Evolutionary conservation across 2,113 vertebrate genomes (phyloP).

Genomic region (Nerophis lumbriciformis): DNA sequence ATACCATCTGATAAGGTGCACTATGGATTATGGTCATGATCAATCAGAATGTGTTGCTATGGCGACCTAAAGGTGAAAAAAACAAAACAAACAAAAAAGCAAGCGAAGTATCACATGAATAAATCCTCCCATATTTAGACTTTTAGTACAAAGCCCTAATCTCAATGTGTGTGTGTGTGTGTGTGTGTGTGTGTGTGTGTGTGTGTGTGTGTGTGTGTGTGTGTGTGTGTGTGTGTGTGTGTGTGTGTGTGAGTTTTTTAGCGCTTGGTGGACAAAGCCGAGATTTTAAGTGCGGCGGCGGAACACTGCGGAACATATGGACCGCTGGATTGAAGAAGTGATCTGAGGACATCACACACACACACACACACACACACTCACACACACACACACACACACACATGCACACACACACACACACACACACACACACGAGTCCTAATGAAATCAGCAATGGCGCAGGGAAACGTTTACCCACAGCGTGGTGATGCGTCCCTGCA

Average conservation of each 20-base stretch:
- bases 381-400: constrained; percentile 2
- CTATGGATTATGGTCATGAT: no score
- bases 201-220: no score
- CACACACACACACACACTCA: constrained; percentile 34
- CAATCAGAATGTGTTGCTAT: constrained; percentile 14
- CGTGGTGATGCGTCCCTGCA: constrained; percentile 28
- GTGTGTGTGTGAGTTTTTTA: constrained; percentile 38
- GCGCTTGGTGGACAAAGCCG: constrained; percentile 53
- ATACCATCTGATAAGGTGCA: no score
- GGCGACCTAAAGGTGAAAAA: constrained; percentile 24
- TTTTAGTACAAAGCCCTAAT: constrained; percentile 62
- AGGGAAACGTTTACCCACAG: constrained; percentile 38
- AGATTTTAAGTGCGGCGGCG: constrained; percentile 49
- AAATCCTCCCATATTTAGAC: constrained; percentile 68
- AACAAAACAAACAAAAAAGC: constrained; percentile 26
- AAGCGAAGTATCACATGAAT: constrained; percentile 43
- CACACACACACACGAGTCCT: constrained; percentile 25
- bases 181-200: constrained; percentile 12
- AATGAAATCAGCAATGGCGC: constrained; percentile 49
- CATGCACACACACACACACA: constrained; percentile 19
- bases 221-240: no score
- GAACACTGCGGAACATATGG: constrained; percentile 62
- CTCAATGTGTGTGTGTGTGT: constrained; percentile 38
- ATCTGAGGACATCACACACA: constrained; percentile 50
- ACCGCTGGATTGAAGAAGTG: constrained; percentile 51